phyloP scores from a whole-genome alignment of 2,797 vertebrate genomes.

The Okamejei kenojei region DNA sequence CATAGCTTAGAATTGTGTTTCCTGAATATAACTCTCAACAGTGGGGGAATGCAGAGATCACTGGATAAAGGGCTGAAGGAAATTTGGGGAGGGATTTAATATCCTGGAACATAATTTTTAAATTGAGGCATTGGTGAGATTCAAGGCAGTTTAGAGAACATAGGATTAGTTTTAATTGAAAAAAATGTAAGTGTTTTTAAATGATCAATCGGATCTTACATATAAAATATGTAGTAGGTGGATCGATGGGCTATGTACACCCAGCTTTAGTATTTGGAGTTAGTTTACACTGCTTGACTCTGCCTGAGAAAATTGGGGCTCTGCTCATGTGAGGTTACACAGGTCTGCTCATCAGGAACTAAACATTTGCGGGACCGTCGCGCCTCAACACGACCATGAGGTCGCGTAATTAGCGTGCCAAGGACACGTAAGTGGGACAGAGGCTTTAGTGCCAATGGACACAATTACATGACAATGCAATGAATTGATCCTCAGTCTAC shows the following conservation, averaged over 20 bases:
- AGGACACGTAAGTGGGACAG: background rate
- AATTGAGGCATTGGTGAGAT: background rate
- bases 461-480: background rate
- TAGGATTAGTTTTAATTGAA: background rate
- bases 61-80: background rate
- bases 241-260: background rate
- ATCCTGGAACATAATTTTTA: background rate
- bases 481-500: background rate
- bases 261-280: background rate
- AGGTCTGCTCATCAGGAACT: background rate
- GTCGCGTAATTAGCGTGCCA: too few relatives aligned
- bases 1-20: too few relatives aligned
- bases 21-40: background rate
- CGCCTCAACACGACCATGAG: too few relatives aligned
- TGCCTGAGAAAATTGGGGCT: background rate
- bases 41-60: background rate
- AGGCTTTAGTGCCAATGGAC: background rate
- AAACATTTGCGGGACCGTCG: background rate
- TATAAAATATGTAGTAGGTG: background rate
- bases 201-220: background rate
- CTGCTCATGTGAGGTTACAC: background rate
- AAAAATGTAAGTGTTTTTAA: background rate
- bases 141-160: background rate
- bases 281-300: too few relatives aligned
- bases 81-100: background rate